phyloP scores from a whole-genome alignment of 2,797 vertebrate species.

The Darevskia nairensis region DNA sequence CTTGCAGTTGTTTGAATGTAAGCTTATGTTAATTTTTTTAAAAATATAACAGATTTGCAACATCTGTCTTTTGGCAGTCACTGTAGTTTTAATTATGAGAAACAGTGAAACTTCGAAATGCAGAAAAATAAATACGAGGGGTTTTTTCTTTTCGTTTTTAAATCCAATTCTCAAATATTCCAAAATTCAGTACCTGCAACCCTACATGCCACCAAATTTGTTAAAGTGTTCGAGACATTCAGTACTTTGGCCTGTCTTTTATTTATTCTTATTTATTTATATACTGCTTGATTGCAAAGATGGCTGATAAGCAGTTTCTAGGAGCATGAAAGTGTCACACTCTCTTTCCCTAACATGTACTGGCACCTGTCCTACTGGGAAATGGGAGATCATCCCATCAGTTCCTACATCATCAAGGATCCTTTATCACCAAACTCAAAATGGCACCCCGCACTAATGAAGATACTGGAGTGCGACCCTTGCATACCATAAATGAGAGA shows the following conservation, averaged over 20 bases:
- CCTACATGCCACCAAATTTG: background rate
- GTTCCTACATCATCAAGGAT: background rate
- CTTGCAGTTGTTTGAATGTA: background rate
- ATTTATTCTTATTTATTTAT: too few species aligned
- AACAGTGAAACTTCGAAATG: background rate
- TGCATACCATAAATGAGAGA: too few species aligned
- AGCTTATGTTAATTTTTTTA: background rate
- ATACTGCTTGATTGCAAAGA: too few species aligned
- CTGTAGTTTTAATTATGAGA: background rate
- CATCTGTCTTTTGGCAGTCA: background rate
- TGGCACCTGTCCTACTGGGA: background rate
- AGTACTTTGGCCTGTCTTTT: too few species aligned
- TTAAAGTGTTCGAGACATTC: background rate
- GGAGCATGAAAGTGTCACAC: background rate
- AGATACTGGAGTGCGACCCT: background rate
- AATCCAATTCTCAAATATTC: background rate
- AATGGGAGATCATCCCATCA: background rate
- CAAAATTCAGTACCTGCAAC: background rate
- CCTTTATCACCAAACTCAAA: background rate
- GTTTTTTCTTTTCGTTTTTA: too few species aligned
- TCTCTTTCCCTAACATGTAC: background rate
- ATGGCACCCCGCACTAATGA: background rate
- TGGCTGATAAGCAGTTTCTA: too few species aligned
- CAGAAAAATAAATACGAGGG: background rate
- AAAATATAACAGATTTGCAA: background rate